Evolutionary conservation across 2,888 invertebrate genomes (phyloP).

Genomic region (Cheilosia soror): DNA sequence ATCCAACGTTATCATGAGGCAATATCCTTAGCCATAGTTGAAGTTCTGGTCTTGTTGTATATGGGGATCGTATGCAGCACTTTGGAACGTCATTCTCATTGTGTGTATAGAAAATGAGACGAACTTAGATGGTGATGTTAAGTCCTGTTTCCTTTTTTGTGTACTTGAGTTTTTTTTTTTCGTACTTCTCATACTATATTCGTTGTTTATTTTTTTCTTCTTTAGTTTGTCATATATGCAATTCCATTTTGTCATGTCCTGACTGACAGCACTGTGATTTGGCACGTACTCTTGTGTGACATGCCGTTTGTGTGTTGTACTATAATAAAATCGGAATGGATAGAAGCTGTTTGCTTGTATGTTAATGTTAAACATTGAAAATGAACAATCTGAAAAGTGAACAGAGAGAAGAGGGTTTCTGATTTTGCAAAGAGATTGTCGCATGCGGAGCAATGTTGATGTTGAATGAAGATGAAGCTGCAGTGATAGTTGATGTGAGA

Average conservation of each 20-base stretch:
- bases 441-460: constrained; percentile 32
- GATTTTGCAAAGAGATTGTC: constrained; percentile 43
- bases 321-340: constrained; percentile 31
- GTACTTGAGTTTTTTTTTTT: constrained; percentile 9
- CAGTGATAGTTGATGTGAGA: constrained; percentile 42
- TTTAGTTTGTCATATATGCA: constrained; percentile 62
- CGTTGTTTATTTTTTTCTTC: constrained; percentile 1
- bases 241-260: constrained; percentile 56
- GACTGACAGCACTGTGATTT: constrained; percentile 68
- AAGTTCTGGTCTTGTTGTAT: neutral
- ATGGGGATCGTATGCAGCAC: constrained; percentile 30
- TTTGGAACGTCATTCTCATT: constrained; percentile 47
- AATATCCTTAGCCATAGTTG: constrained; percentile 50
- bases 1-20: constrained; percentile 39
- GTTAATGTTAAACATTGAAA: constrained; percentile 67
- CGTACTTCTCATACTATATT: constrained; percentile 21
- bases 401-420: constrained; percentile 27
- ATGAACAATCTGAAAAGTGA: constrained; percentile 65
- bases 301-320: constrained; percentile 53
- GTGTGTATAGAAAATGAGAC: constrained; percentile 38
- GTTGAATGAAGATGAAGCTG: constrained; percentile 12
- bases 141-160: constrained; percentile 36
- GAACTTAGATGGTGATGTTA: constrained; percentile 57
- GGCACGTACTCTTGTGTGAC: constrained; percentile 60
- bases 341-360: constrained; percentile 56